Evolutionary conservation across 2,888 invertebrate species (phyloP).

Genomic region (Clepsis dumicolana): DNA sequence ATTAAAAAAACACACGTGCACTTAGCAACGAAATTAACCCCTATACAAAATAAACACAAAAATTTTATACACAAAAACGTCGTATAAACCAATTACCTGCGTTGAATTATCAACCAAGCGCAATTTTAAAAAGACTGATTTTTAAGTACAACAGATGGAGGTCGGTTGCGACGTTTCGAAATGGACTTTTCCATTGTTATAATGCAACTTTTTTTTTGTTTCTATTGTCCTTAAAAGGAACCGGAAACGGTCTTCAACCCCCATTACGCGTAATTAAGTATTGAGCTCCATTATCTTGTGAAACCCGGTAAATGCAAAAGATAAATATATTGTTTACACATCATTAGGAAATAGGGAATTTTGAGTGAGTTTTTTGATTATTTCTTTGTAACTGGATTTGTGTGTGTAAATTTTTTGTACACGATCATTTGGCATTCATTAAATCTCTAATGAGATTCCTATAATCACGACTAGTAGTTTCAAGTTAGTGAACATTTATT

Average conservation of each 20-base stretch:
- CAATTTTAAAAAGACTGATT: neutral
- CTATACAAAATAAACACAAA: too few species aligned
- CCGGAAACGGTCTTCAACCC: conserved; percentile 37
- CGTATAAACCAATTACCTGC: neutral
- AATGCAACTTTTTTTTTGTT: conserved; percentile 32
- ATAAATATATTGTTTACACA: conserved; percentile 5
- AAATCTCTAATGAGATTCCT: too few species aligned
- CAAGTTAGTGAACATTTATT: too few species aligned
- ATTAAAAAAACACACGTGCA: conserved; percentile 35
- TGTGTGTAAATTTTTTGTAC: too few species aligned
- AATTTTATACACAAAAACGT: too few species aligned
- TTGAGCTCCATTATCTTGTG: conserved; percentile 10
- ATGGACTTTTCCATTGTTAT: conserved; percentile 4
- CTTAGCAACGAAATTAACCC: conserved; percentile 13
- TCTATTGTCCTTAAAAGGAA: conserved; percentile 50
- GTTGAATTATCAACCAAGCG: neutral
- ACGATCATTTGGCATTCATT: too few species aligned
- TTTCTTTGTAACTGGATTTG: neutral
- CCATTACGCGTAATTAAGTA: conserved; percentile 27
- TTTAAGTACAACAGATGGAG: neutral
- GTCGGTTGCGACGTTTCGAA: neutral
- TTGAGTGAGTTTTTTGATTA: neutral
- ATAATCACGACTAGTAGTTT: too few species aligned
- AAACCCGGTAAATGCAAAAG: neutral
- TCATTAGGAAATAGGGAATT: conserved; percentile 16